Evolutionary conservation across 1,140 invertebrate genomes (phyloP), one percentile per base, ranked within the genome.

Genomic region (Galleria mellonella): DNA sequence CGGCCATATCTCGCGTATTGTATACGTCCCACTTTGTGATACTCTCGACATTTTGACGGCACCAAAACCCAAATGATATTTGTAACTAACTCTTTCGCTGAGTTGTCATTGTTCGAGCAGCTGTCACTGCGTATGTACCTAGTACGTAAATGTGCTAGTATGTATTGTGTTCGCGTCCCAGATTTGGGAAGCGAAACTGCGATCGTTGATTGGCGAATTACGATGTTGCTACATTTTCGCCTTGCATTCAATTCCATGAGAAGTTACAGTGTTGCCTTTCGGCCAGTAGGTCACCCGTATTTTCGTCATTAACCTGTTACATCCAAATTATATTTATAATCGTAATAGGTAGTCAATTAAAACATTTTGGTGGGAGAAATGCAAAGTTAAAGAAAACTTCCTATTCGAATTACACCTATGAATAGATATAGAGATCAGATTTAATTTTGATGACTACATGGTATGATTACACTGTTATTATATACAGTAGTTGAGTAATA

Each of bases 221-320:
- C 67, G 54, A 62, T 31, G 69, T 79, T 77, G 72, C 73, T 73
- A 79, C 75, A 79, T 70, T 72, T 73, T 76, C 64, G 67, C 64
- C 64, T 76, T 75, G 72, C 64, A 72, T 75, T 72, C 60, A 75
- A 71, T 71, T 79, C 73, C 62, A 75, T 83, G 75, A 70, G 73
- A 83, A 68, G 61, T 72, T 74, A 65, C 67, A 37, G 59, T 76
- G 67, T 75, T 61, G 60, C 72, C 62, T 70, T 64, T 62, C 56
- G 67, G 61, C 62, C 64, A 70, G 55, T 73, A 67, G 72, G 73
- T 72, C 70, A 70, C 58, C 58, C 32, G 48, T 37, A 17, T 15
- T 13, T 23, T 37, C 17, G 35, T 37, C 35, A 37, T 37, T 37
- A 37, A 37, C 35, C 17, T 37, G 35, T 37, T 37, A 37, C 35